These are phyloP conservation scores for Trichacis sp. DNA, from an alignment of 2,888 invertebrate species.

Conservation along the genomic window DNA sequence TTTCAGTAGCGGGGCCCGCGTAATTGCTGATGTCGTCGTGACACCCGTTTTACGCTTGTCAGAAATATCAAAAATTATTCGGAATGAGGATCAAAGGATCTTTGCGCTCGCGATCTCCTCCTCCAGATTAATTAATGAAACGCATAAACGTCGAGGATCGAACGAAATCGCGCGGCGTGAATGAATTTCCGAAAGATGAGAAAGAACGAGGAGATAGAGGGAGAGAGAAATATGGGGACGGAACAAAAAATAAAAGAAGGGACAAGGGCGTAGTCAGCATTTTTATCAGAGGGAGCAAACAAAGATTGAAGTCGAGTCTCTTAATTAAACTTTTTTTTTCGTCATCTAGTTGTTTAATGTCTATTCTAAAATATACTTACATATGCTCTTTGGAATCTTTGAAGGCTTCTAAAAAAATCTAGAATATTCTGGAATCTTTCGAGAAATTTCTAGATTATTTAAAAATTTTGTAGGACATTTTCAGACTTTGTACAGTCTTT, in stretches of 20 bases:
- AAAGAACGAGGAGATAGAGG: slow-evolving; percentile 13
- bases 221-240: slow-evolving; percentile 35
- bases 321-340: too few relatives aligned
- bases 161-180: slow-evolving; percentile 35
- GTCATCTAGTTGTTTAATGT: too few relatives aligned
- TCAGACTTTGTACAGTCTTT: too few relatives aligned
- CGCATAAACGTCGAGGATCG: slow-evolving; percentile 38
- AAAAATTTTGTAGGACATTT: too few relatives aligned
- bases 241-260: background rate
- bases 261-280: too few relatives aligned
- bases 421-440: too few relatives aligned
- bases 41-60: slow-evolving; percentile 14
- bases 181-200: slow-evolving; percentile 31
- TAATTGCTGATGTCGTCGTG: slow-evolving; percentile 10
- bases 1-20: slow-evolving; percentile 13
- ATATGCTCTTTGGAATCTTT: too few relatives aligned
- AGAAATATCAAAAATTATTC: slow-evolving; percentile 27
- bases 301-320: too few relatives aligned
- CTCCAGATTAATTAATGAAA: slow-evolving; percentile 41
- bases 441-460: too few relatives aligned
- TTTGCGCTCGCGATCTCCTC: slow-evolving; percentile 2
- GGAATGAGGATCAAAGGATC: slow-evolving; percentile 25
- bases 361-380: too few relatives aligned
- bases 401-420: too few relatives aligned
- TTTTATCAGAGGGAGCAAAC: too few relatives aligned